phyloP scores from a whole-genome alignment of 2,113 vertebrate species.

The Rhodinocichla rosea region DNA sequence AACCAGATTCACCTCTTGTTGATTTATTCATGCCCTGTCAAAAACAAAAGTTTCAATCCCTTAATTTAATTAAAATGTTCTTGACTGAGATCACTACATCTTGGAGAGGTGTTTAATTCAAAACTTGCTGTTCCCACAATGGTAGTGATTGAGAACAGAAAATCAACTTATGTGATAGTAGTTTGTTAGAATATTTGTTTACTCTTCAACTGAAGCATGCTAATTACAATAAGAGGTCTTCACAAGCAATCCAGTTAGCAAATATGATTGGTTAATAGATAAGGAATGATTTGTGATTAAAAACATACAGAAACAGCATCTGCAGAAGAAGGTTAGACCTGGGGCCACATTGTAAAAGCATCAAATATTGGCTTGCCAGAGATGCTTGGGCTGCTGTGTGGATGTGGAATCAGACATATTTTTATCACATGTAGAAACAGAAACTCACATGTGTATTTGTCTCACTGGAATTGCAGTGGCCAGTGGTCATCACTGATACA shows the following conservation, averaged over 20 bases:
- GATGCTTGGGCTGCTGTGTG: neutral
- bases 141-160: slow-evolving; percentile 70
- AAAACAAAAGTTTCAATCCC: slow-evolving; percentile 61
- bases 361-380: neutral
- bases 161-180: slow-evolving; percentile 72
- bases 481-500: neutral
- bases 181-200: slow-evolving; percentile 78
- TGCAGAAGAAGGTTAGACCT: neutral
- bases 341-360: neutral
- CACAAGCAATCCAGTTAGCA: slow-evolving; percentile 68
- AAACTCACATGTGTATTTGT: neutral
- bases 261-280: slow-evolving; percentile 72
- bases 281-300: slow-evolving; percentile 59
- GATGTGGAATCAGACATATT: neutral
- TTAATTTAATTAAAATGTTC: slow-evolving; percentile 74
- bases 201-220: slow-evolving; percentile 70
- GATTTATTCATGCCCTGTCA: slow-evolving; percentile 49
- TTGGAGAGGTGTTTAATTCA: slow-evolving; percentile 72
- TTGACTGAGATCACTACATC: slow-evolving; percentile 70
- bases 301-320: slow-evolving; percentile 11
- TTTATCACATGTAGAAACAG: neutral
- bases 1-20: neutral
- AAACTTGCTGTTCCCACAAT: slow-evolving; percentile 65
- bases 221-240: slow-evolving; percentile 78
- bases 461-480: neutral